Evolutionary conservation across 2,888 invertebrate species (phyloP).

Genomic region (Tachina grossa): DNA sequence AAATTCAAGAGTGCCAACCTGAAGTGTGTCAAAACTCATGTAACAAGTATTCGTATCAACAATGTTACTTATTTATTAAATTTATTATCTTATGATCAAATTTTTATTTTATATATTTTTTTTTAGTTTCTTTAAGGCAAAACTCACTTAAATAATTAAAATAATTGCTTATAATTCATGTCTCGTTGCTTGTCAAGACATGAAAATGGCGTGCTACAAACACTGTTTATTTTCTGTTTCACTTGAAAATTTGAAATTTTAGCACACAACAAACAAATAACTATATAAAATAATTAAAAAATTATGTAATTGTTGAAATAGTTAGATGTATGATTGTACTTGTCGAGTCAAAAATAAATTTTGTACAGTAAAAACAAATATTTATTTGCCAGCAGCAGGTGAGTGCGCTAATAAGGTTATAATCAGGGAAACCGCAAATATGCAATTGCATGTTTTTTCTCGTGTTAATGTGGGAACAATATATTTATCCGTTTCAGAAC

Average conservation of each 20-base stretch:
- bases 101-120: not conserved
- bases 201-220: conserved; percentile 54
- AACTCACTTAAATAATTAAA: conserved; percentile 58
- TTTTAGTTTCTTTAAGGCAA: not conserved
- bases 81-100: conserved; percentile 32
- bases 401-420: no score
- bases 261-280: not conserved
- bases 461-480: no score
- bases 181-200: conserved; percentile 46
- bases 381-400: no score
- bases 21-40: conserved; percentile 53
- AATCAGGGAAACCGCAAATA: no score
- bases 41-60: conserved; percentile 12
- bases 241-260: conserved; percentile 17
- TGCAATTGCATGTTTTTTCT: no score
- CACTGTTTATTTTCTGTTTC: conserved; percentile 35
- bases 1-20: not conserved
- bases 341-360: no score
- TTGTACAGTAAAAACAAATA: no score
- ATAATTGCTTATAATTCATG: conserved; percentile 57
- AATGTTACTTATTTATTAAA: conserved; percentile 22
- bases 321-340: no score
- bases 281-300: conserved; percentile 33
- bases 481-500: no score
- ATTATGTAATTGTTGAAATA: conserved; percentile 46